These are phyloP conservation scores for Albula glossodonta DNA, from an alignment of 2,113 vertebrate species.

Conservation along the genomic window DNA sequence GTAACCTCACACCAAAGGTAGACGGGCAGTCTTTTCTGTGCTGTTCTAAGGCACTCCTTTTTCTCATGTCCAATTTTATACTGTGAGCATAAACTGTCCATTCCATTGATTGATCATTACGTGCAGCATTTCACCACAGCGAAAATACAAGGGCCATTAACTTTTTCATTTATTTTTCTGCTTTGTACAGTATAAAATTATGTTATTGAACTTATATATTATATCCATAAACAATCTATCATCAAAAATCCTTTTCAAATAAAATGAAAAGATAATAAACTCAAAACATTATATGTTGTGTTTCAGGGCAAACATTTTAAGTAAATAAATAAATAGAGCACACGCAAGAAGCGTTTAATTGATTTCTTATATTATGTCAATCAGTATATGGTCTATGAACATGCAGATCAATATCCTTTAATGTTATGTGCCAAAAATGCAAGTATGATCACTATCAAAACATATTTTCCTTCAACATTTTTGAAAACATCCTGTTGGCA, in stretches of 20 bases:
- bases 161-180: conserved; percentile 4
- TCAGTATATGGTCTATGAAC: no score
- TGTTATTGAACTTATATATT: not conserved
- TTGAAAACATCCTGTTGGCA: no score
- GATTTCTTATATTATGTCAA: not conserved
- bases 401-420: no score
- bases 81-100: not conserved
- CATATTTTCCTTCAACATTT: no score
- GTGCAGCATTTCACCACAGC: not conserved
- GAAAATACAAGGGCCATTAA: conserved; percentile 1
- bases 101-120: not conserved
- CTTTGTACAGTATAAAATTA: not conserved
- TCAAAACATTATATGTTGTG: not conserved
- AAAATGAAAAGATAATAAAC: not conserved
- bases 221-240: not conserved
- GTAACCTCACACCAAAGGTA: not conserved
- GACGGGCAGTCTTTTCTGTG: not conserved
- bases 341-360: not conserved
- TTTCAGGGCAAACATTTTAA: not conserved
- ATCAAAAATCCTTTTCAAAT: not conserved
- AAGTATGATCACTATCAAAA: no score
- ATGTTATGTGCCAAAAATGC: no score
- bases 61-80: not conserved
- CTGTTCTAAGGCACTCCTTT: not conserved
- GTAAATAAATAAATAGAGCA: not conserved